These are phyloP conservation scores for Aythya baeri DNA, from an alignment of 2,113 vertebrate genomes.

Conservation along the genomic window DNA sequence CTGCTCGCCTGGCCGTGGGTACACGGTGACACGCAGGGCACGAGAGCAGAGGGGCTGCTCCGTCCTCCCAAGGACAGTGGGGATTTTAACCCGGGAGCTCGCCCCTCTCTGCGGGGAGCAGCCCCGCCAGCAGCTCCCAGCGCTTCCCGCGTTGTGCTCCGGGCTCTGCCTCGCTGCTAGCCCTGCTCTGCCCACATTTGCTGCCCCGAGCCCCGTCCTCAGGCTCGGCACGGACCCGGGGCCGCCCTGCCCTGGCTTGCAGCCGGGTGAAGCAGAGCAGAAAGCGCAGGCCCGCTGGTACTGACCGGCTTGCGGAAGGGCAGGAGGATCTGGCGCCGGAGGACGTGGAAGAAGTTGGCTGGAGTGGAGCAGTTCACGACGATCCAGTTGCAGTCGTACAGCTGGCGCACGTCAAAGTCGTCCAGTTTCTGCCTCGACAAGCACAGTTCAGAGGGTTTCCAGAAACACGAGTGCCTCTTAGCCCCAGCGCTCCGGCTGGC, in stretches of 20 bases:
- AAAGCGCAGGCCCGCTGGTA: neutral
- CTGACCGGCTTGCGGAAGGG: conserved; percentile 95
- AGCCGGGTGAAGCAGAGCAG: neutral
- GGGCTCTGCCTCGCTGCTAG: neutral
- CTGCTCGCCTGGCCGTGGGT: neutral
- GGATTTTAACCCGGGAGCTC: neutral
- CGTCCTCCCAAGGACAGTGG: neutral
- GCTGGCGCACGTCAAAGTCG: conserved; percentile 87
- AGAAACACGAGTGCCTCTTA: neutral
- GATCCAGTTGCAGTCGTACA: conserved; percentile 95
- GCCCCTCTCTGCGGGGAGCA: neutral
- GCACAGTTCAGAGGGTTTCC: accelerated
- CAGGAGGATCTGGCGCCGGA: conserved; percentile 90
- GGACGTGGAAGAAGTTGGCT: conserved; percentile 92
- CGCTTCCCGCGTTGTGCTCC: neutral
- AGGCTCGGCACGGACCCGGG: accelerated
- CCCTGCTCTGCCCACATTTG: neutral
- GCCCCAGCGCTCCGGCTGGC: accelerated
- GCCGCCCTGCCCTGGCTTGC: neutral
- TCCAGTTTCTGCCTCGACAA: conserved; percentile 78
- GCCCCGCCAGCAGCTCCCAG: neutral
- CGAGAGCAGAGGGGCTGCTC: neutral
- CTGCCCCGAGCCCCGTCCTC: neutral
- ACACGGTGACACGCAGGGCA: no score
- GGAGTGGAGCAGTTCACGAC: conserved; percentile 94